These are phyloP conservation scores for Drosophila emarginata DNA, from an alignment of 2,888 invertebrate species.

Conservation along the genomic window DNA sequence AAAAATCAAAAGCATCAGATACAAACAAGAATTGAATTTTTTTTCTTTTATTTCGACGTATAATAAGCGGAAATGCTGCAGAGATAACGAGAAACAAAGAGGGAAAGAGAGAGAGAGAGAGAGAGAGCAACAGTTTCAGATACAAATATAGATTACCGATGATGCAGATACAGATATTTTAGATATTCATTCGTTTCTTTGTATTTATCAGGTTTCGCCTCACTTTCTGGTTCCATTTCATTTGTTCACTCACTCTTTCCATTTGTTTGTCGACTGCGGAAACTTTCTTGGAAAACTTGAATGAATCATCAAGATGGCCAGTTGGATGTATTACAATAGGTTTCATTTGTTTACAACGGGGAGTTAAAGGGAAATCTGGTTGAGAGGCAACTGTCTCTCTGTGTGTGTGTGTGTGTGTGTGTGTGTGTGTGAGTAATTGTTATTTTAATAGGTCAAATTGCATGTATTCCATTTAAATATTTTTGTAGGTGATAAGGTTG, in stretches of 20 bases:
- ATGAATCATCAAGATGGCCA: conserved; percentile 8
- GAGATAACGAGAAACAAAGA: not conserved
- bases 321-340: not conserved
- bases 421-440: not conserved
- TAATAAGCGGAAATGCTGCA: conserved; percentile 26
- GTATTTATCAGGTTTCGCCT: conserved; percentile 12
- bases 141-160: conserved; percentile 13
- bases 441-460: not conserved
- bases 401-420: too few species aligned
- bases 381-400: not conserved
- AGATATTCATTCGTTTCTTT: conserved; percentile 6
- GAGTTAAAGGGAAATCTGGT: not conserved
- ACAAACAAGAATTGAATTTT: conserved; percentile 11
- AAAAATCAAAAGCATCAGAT: conserved; percentile 28
- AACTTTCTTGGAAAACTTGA: conserved; percentile 13
- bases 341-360: not conserved
- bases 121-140: conserved; percentile 21
- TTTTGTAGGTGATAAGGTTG: too few species aligned
- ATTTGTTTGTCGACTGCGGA: not conserved
- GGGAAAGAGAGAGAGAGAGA: conserved; percentile 3
- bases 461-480: not conserved
- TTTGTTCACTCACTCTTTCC: not conserved
- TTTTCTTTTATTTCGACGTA: conserved; percentile 36
- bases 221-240: conserved; percentile 4
- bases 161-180: conserved; percentile 15